phyloP scores from a whole-genome alignment of 2,888 invertebrate species.

The Danaus chrysippus region DNA sequence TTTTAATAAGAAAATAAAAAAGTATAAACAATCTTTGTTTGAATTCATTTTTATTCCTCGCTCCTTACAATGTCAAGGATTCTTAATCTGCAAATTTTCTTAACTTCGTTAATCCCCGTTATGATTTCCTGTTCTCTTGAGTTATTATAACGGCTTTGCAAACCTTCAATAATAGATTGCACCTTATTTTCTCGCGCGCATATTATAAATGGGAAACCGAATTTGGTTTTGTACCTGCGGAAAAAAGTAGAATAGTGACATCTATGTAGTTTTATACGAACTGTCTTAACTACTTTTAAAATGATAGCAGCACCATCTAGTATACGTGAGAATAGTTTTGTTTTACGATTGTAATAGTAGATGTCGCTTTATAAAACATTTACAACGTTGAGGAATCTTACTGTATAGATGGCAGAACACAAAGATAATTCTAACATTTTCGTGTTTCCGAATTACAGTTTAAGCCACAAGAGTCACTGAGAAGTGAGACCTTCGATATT shows the following conservation, averaged over 20 bases:
- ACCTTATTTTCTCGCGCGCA: constrained; percentile 82
- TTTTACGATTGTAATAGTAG: not conserved
- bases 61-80: constrained; percentile 73
- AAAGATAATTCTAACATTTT: too few species aligned
- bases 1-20: constrained; percentile 21
- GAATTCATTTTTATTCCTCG: constrained; percentile 2
- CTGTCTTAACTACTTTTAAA: not conserved
- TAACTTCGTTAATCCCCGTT: constrained; percentile 81
- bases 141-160: constrained; percentile 76
- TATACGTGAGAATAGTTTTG: not conserved
- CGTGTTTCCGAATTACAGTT: too few species aligned
- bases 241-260: constrained; percentile 12
- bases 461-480: too few species aligned
- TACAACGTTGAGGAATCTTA: too few species aligned
- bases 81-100: constrained; percentile 82
- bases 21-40: constrained; percentile 13
- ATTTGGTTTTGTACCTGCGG: constrained; percentile 81
- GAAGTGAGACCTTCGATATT: too few species aligned
- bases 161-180: constrained; percentile 76
- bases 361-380: constrained; percentile 1
- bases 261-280: not conserved
- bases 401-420: too few species aligned
- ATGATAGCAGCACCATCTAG: constrained; percentile 18
- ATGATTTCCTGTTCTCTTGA: constrained; percentile 73
- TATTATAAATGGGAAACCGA: constrained; percentile 84